phyloP scores from a whole-genome alignment of 2,113 vertebrate genomes.

The Pangasianodon gigas region DNA sequence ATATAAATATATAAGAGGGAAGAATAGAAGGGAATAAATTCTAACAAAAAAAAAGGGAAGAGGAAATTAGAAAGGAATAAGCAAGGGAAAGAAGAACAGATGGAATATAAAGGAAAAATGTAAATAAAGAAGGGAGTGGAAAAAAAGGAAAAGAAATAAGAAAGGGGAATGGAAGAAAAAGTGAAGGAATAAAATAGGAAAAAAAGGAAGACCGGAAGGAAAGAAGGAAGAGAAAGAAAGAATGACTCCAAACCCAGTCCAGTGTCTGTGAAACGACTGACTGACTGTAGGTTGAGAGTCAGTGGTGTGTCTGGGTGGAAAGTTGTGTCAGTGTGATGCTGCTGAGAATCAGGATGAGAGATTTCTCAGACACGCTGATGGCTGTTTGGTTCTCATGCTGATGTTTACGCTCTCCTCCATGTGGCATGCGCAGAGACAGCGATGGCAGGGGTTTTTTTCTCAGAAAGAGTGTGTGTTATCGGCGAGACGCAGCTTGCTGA shows the following conservation, averaged over 20 bases:
- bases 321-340: not conserved
- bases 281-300: not conserved
- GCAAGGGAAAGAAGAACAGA: not conserved
- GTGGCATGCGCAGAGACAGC: slow-evolving; percentile 5
- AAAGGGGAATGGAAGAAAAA: not conserved
- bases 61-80: not conserved
- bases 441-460: not conserved
- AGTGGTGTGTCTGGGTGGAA: not conserved
- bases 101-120: not conserved
- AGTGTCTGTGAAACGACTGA: not conserved
- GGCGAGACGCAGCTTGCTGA: slow-evolving; percentile 59
- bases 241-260: not conserved
- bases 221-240: not conserved
- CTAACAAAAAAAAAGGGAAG: not conserved
- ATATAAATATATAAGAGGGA: no score
- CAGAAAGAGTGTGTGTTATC: slow-evolving; percentile 57
- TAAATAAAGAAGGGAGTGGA: not conserved
- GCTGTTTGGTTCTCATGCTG: not conserved
- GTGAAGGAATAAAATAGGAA: not conserved
- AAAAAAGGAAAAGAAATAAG: not conserved
- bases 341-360: slow-evolving; percentile 10
- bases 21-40: not conserved
- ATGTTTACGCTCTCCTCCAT: slow-evolving; percentile 22
- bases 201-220: not conserved
- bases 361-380: slow-evolving; percentile 1